Conservation (phyloP, 2,888 invertebrate genomes). For the Priocnemis perturbator region DNA sequence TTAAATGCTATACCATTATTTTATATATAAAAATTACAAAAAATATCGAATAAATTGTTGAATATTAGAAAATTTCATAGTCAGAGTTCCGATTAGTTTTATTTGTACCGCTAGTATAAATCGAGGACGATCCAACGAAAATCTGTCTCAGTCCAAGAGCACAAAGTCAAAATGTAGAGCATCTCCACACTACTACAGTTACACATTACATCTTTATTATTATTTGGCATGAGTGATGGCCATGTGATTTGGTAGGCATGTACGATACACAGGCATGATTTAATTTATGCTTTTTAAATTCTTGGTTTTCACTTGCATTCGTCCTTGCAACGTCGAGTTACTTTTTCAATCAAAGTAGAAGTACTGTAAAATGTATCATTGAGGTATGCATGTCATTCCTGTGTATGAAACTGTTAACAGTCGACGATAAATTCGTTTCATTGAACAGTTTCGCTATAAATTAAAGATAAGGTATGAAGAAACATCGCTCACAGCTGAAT, state of each 20-base stretch:
- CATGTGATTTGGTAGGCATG: conserved; percentile 28
- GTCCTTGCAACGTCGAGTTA: no score
- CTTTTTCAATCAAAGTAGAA: no score
- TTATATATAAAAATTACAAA: conserved; percentile 62
- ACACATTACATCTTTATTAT: conserved; percentile 61
- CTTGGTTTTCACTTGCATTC: no score
- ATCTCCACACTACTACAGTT: conserved; percentile 67
- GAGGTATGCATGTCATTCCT: conserved; percentile 9
- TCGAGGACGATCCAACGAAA: conserved; percentile 8
- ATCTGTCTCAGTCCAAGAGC: conserved; percentile 17
- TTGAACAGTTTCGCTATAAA: not conserved
- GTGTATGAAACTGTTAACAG: no score
- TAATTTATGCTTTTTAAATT: conserved; percentile 3
- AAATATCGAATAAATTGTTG: conserved; percentile 66
- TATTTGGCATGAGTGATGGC: conserved; percentile 63
- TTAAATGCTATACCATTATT: conserved; percentile 68
- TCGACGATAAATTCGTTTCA: no score
- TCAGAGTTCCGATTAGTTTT: conserved; percentile 42
- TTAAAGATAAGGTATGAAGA: conserved; percentile 1
- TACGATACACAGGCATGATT: conserved; percentile 23
- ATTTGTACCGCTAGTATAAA: conserved; percentile 37
- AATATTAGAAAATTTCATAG: conserved; percentile 56
- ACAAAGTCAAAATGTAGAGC: conserved; percentile 44
- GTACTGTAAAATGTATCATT: no score
- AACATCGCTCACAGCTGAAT: conserved; percentile 65